These are phyloP conservation scores for Lophotis ruficrista DNA, from an alignment of 2,113 vertebrate species.

Conservation along the genomic window DNA sequence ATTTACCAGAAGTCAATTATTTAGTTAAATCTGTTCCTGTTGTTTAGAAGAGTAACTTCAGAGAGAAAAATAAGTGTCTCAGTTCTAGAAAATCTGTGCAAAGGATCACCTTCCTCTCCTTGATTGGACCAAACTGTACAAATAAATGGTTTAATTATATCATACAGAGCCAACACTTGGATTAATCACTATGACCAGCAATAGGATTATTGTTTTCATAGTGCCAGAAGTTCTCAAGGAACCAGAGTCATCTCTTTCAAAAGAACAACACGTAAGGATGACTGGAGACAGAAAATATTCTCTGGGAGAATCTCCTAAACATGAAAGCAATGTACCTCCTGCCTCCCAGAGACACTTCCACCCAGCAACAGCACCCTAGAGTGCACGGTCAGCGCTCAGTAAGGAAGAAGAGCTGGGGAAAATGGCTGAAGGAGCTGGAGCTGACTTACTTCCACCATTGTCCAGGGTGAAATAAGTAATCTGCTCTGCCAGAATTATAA, in stretches of 20 bases:
- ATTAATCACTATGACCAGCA: not conserved
- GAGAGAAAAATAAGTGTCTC: not conserved
- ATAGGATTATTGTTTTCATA: not conserved
- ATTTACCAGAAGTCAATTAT: not conserved
- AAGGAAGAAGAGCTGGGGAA: not conserved
- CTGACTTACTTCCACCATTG: not conserved
- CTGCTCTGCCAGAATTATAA: not conserved
- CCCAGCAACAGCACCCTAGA: not conserved
- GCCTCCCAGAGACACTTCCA: not conserved
- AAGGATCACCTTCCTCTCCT: not conserved
- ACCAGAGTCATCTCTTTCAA: not conserved
- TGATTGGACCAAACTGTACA: not conserved
- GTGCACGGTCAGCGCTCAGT: not conserved
- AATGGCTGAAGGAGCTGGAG: not conserved
- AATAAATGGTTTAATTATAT: not conserved
- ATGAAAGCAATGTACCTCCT: accelerated
- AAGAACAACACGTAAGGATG: not conserved
- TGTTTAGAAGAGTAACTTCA: not conserved
- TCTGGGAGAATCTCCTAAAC: not conserved
- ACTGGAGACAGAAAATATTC: not conserved
- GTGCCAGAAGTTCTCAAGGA: not conserved
- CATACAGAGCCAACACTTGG: not conserved
- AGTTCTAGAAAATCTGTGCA: not conserved
- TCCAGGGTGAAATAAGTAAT: not conserved
- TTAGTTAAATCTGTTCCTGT: not conserved